Conservation (phyloP, 2,113 vertebrate species). For the Clarias macrocephalus region DNA sequence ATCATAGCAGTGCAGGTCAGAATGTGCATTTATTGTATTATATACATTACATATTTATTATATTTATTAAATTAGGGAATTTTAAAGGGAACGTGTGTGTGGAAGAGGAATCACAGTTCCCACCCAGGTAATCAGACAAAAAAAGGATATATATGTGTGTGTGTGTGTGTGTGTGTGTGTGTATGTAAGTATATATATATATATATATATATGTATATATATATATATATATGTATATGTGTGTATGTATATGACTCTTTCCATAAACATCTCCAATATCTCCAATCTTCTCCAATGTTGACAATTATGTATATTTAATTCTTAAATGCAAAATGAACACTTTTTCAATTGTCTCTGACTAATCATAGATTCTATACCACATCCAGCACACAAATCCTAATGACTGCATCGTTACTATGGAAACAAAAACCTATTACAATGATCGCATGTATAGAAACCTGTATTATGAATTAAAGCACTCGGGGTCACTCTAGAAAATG, state of each 20-base stretch:
- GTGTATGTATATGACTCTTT: background rate
- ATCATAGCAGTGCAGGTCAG: background rate
- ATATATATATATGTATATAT: too few species aligned
- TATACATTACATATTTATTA: background rate
- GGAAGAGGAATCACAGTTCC: too few species aligned
- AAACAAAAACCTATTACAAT: background rate
- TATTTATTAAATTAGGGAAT: too few species aligned
- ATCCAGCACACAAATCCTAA: background rate
- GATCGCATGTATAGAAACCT: background rate
- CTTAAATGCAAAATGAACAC: background rate
- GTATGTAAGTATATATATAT: too few species aligned
- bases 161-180: accelerated
- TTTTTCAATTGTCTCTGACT: background rate
- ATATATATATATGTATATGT: too few species aligned
- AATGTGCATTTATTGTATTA: background rate
- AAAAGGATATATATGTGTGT: too few species aligned
- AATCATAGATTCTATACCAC: background rate
- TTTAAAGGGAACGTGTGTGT: too few species aligned
- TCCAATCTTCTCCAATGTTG: too few species aligned
- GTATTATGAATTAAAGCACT: background rate
- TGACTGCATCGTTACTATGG: background rate
- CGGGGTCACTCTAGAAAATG: background rate
- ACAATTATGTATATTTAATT: too few species aligned
- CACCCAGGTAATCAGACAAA: too few species aligned
- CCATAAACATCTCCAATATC: background rate